Percentiles rank a stretch among this genome's conserved stretches.
Evolutionary conservation across 2,888 invertebrate genomes (phyloP).

Genomic region (Eustalomyia histrio): DNA sequence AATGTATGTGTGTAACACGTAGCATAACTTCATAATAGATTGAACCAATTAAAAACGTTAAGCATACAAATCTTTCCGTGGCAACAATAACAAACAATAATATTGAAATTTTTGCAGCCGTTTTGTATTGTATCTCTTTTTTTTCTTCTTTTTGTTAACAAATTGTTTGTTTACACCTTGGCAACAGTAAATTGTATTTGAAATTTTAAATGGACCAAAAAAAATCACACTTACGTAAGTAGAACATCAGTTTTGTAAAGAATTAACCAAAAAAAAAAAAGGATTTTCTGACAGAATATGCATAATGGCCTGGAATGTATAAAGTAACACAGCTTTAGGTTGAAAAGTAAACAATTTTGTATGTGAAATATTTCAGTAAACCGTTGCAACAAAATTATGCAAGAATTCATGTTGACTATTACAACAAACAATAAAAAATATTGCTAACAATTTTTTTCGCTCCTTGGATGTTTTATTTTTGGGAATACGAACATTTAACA

Average conservation of each 20-base stretch:
- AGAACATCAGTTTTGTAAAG: neutral
- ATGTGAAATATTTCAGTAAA: neutral
- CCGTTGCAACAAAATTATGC: constrained; percentile 15
- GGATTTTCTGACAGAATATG: constrained; percentile 6
- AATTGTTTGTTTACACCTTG: constrained; percentile 14
- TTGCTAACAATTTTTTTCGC: constrained; percentile 17
- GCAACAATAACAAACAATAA: neutral
- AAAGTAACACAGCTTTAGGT: constrained; percentile 5
- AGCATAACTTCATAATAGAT: constrained; percentile 16
- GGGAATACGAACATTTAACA: constrained; percentile 30
- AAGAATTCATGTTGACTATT: constrained; percentile 16
- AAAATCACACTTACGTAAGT: neutral
- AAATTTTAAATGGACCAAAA: constrained; percentile 11
- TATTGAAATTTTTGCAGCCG: constrained; percentile 1
- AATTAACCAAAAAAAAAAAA: constrained; percentile 11
- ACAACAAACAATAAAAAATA: constrained; percentile 17
- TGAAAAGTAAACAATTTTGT: constrained; percentile 23
- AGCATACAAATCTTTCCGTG: constrained; percentile 15
- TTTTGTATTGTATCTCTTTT: neutral
- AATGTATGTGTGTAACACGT: constrained; percentile 17
- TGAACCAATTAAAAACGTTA: constrained; percentile 47
- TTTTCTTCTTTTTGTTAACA: neutral
- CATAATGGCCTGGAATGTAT: constrained; percentile 28
- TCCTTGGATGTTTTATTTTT: constrained; percentile 2
- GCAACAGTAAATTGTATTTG: constrained; percentile 1